phyloP scores from a whole-genome alignment of 2,797 vertebrate genomes.

The Streptopelia turtur region DNA sequence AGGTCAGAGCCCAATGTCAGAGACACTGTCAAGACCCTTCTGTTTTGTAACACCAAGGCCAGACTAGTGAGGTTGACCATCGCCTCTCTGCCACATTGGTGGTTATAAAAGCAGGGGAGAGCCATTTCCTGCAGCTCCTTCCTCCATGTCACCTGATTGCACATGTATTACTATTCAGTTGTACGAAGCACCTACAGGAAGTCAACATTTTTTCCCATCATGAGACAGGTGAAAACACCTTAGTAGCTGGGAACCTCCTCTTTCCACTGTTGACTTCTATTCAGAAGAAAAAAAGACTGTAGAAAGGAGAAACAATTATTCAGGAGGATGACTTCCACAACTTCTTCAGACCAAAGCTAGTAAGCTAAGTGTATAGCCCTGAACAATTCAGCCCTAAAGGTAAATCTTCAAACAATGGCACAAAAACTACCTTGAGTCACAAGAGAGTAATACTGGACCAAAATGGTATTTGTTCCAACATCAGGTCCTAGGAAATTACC shows the following conservation, averaged over 20 bases:
- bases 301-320: not conserved
- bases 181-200: accelerated
- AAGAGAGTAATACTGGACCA: accelerated
- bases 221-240: not conserved
- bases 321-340: not conserved
- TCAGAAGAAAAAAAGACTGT: not conserved
- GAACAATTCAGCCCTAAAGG: not conserved
- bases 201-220: not conserved
- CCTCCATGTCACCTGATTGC: not conserved
- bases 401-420: not conserved
- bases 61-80: not conserved
- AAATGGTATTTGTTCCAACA: not conserved
- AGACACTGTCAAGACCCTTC: not conserved
- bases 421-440: not conserved
- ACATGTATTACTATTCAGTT: not conserved
- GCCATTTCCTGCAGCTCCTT: not conserved
- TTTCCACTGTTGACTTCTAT: not conserved
- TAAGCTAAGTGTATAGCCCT: not conserved
- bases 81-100: not conserved
- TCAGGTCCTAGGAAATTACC: not conserved
- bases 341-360: not conserved
- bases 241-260: not conserved
- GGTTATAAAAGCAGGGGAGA: not conserved
- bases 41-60: not conserved
- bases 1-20: not conserved